Conservation (phyloP, 2,888 invertebrate species). For the Plebejus melissa region DNA sequence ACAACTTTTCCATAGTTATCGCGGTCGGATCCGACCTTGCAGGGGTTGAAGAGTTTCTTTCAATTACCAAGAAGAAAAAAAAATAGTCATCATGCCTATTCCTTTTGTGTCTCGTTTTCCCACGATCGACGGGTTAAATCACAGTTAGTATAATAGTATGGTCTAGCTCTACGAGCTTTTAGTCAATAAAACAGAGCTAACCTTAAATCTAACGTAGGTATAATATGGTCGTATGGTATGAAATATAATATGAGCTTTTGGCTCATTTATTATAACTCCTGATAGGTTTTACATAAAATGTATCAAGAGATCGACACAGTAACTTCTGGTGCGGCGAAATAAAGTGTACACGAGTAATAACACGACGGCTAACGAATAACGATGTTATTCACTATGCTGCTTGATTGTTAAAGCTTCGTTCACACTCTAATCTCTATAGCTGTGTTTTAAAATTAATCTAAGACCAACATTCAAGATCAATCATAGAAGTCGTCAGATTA, state of each 20-base stretch:
- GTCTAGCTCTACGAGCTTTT: neutral
- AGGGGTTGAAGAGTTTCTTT: too few relatives aligned
- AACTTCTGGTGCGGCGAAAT: neutral
- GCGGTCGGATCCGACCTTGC: too few relatives aligned
- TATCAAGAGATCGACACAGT: neutral
- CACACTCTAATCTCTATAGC: neutral
- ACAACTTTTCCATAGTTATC: too few relatives aligned
- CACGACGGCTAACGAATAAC: neutral
- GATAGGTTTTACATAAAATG: conserved; percentile 6
- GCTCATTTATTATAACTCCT: neutral
- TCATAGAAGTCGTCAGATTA: neutral
- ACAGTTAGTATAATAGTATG: too few relatives aligned
- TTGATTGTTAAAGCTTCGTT: neutral
- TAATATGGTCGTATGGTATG: neutral
- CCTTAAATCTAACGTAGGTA: neutral
- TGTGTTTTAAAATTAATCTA: neutral
- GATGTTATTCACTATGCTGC: neutral
- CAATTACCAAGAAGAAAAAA: too few relatives aligned
- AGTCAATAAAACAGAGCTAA: neutral
- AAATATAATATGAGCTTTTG: neutral
- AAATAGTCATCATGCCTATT: too few relatives aligned
- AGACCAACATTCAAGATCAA: neutral
- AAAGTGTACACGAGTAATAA: neutral
- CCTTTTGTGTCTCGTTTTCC: too few relatives aligned
- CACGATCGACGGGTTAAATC: too few relatives aligned